Evolutionary conservation across 1,140 invertebrate species (phyloP).

Genomic region (Drosophila miranda): DNA sequence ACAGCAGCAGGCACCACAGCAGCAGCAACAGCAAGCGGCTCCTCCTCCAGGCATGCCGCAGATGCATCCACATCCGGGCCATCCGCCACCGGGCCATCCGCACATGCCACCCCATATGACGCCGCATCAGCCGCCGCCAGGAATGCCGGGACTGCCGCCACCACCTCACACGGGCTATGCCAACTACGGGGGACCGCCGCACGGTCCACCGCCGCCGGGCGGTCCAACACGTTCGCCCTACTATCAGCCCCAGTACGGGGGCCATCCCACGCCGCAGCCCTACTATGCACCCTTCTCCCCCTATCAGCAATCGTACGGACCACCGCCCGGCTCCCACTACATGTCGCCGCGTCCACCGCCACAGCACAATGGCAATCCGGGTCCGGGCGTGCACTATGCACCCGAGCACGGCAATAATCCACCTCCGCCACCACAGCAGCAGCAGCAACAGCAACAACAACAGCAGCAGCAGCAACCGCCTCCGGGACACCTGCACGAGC

Average conservation of each 20-base stretch:
- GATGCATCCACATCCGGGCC: conserved; percentile 69
- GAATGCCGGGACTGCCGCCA: conserved; percentile 83
- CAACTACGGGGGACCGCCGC: conserved; percentile 74
- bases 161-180: conserved; percentile 81
- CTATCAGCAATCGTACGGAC: conserved; percentile 86
- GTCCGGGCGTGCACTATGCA: conserved; percentile 48
- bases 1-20: conserved; percentile 12
- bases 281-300: conserved; percentile 84
- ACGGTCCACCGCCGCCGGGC: conserved; percentile 82
- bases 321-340: conserved; percentile 83
- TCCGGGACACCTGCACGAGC: conserved; percentile 33
- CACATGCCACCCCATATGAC: conserved; percentile 79
- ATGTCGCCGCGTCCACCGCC: conserved; percentile 68
- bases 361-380: conserved; percentile 54
- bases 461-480: conserved; percentile 26
- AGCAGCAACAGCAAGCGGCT: conserved; percentile 35
- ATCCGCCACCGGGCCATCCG: conserved; percentile 74
- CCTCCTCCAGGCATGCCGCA: conserved; percentile 59
- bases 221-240: conserved; percentile 86
- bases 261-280: conserved; percentile 85
- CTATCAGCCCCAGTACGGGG: conserved; percentile 86
- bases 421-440: conserved; percentile 37
- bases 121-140: conserved; percentile 81
- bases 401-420: conserved; percentile 43
- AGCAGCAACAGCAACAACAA: conserved; percentile 29